Conservation (phyloP, 2,113 vertebrate genomes). For the Saiga tatarica region DNA sequence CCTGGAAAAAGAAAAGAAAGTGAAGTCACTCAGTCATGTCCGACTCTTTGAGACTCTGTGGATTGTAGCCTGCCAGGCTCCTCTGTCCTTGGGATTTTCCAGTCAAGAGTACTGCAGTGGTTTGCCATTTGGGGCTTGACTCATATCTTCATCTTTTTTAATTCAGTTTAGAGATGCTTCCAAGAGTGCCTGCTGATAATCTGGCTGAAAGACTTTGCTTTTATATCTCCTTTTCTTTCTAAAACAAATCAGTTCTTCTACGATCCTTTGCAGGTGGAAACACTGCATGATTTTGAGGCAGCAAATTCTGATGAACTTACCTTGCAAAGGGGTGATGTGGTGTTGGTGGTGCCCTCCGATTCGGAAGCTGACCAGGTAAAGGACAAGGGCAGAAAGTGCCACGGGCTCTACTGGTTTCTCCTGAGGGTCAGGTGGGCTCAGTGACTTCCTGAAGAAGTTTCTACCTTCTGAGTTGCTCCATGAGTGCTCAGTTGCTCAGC, state of each 20-base stretch:
- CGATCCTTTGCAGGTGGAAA: constrained; percentile 88
- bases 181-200: neutral
- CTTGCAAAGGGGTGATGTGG: constrained; percentile 91
- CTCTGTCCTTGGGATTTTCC: neutral
- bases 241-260: neutral
- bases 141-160: neutral
- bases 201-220: neutral
- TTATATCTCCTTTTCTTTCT: neutral
- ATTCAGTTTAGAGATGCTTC: neutral
- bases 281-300: constrained; percentile 95
- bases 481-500: neutral
- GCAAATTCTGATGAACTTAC: constrained; percentile 95
- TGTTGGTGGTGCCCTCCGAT: constrained; percentile 91
- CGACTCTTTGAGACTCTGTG: fast-evolving
- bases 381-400: neutral
- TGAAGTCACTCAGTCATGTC: neutral
- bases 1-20: neutral
- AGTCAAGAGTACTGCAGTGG: neutral
- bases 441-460: neutral
- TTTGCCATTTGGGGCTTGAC: neutral
- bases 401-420: neutral
- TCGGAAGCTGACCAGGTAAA: constrained; percentile 94
- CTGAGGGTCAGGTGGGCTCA: neutral
- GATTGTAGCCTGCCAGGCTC: neutral
- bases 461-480: neutral